Base-by-base conservation (phyloP, 1,140 invertebrate genomes). In the Drosophila chauvacae region DNA sequence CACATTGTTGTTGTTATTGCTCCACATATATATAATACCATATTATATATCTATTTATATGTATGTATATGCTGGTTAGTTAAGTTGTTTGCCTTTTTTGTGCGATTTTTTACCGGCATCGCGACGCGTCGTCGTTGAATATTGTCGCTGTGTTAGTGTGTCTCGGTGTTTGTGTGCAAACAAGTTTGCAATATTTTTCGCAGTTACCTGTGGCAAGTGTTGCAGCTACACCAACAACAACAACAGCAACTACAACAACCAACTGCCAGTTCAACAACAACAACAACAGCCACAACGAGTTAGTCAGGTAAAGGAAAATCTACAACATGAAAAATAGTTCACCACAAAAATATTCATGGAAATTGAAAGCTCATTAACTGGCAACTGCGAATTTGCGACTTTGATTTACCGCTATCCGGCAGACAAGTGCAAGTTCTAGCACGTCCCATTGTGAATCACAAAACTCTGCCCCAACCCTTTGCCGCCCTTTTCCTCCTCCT, bases 131-230 rank as follows among this genome's bases (percentile, higher is more conserved):
- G 47, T 14, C 45, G 51, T 64, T 61, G 62, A 23, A 59, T 45
- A 55, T 63, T 65, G 30, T 41, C 61, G 50, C 44, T 42, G 61
- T 77, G 62, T 50, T 51, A 80, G 66, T 77, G 73, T 77, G 55
- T 76, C 35, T 47, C 57, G 82, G 69, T 77, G 59, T 72, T 39
- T 66, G 69, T 68, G 75, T 81, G 64, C 64, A 77, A 85, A 72
- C 81, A 65, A 72, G 81, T 85, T 81, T 86, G 69, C 64, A 81
- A 78, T 78, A 77, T 65, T 62, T 56, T 56, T 39, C 35, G 74
- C 72, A 80, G 72, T 75, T 70, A 62, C 60, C 60, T 37, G 63
- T 66, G 76, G 62, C 63, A 82, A 73, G 68, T 60, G 75, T 47
- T 61, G 70, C 70, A 65, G 68, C 70, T 50, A 60, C 65, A 70